Conservation (phyloP, 2,113 vertebrate species). For the Xenus cinereus region DNA sequence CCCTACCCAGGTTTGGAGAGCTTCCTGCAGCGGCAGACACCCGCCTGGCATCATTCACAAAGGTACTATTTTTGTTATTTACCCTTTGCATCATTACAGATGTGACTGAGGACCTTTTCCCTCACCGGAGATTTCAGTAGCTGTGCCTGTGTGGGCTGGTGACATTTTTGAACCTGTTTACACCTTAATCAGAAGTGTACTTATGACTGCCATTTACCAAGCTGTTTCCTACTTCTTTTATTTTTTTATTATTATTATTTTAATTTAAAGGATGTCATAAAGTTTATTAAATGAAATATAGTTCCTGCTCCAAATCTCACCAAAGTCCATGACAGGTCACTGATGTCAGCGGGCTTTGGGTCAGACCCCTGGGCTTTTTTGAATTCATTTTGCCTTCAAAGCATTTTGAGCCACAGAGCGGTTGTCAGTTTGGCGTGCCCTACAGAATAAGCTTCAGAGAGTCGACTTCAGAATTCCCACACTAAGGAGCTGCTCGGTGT, state of each 20-base stretch:
- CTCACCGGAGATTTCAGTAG: background rate
- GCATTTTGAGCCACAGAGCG: background rate
- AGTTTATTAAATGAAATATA: background rate
- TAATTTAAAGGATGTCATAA: background rate
- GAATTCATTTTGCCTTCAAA: background rate
- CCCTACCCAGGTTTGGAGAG: background rate
- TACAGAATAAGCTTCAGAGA: background rate
- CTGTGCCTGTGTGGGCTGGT: background rate
- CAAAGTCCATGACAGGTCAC: background rate
- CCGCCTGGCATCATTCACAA: background rate
- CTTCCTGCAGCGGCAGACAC: background rate
- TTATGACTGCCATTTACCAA: background rate
- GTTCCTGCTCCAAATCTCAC: background rate
- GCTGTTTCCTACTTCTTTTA: background rate
- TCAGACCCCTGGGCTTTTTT: background rate
- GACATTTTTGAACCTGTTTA: slow-evolving; percentile 12
- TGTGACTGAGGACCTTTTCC: background rate
- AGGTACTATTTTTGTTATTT: background rate
- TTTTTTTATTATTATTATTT: background rate
- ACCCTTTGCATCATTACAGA: background rate
- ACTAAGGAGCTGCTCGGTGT: background rate
- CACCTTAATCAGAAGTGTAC: background rate
- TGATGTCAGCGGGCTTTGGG: background rate
- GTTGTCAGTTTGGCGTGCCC: background rate
- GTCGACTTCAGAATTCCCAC: background rate